Base-by-base conservation (phyloP, 1,140 invertebrate species). In the Cherax quadricarinatus region DNA sequence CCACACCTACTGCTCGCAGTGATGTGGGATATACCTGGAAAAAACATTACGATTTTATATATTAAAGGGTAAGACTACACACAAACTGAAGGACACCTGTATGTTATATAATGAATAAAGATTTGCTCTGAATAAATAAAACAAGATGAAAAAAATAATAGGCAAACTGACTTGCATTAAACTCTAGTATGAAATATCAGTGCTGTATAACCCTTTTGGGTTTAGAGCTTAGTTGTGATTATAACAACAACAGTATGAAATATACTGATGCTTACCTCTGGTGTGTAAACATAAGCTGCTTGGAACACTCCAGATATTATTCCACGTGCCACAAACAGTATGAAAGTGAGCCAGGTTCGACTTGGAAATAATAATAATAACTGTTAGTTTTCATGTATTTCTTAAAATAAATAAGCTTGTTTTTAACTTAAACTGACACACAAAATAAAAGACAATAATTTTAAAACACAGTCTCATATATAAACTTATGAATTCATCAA, bases 251-350 rank as follows among this genome's bases (percentile, higher is more conserved):
- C 18, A 70, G 30, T 75, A 75, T 0, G 9, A 24, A 5, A 30
- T 7, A 75, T 18, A 66, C 12, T 18, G 6, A 30, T 18, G 83
- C 92, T 94, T 93, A 98, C 97, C 96, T 99, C 98, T 48, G 98
- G 98, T 21, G 98, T 99, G 94, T 99, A 99, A 21, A 99, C 98
- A 94, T 99, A 99, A 0, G 98, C 98, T 21, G 98, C 98, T 96
- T 99, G 98, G 94, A 99, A 99, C 6, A 98, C 97, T 3, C 98
- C 98, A 53, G 98, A 98, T 93, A 99, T 98, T 87, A 99, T 97
- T 7, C 98, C 98, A 94, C 98, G 96, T 0, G 98, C 98, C 92
- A 99, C 95, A 95, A 99, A 99, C 79, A 99, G 95, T 83, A 98
- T 97, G 62, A 97, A 95, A 0, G 98, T 99, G 66, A 99, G 95